A percentile compares a stretch with the other conserved stretches of the same genome.
Conservation (phyloP, 2,888 invertebrate genomes). For the Cryptocephalus moraei region DNA sequence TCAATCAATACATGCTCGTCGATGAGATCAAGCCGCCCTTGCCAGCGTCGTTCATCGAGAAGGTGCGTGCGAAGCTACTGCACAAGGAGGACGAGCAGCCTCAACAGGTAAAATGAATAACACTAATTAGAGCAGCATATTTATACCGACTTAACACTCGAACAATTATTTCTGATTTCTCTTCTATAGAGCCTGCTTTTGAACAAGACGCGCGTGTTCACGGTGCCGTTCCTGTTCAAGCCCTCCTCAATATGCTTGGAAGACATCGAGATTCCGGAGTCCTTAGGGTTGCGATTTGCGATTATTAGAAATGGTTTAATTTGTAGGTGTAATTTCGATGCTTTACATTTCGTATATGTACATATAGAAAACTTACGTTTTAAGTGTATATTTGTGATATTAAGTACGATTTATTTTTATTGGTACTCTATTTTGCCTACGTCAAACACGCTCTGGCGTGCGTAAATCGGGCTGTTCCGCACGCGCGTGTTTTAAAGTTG, state of each 20-base stretch:
- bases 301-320: conserved; percentile 49
- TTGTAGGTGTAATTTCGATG: not conserved
- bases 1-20: conserved; percentile 58
- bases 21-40: conserved; percentile 82
- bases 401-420: too few species aligned
- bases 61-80: conserved; percentile 74
- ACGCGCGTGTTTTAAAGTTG: too few species aligned
- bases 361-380: conserved; percentile 51
- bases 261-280: conserved; percentile 79
- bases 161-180: conserved; percentile 26
- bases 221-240: conserved; percentile 77
- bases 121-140: conserved; percentile 4
- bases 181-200: conserved; percentile 70
- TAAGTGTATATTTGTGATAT: too few species aligned
- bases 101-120: conserved; percentile 25
- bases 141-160: too few species aligned
- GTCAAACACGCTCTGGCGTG: too few species aligned
- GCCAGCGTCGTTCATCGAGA: conserved; percentile 70
- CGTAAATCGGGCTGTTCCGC: too few species aligned
- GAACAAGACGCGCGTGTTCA: conserved; percentile 77
- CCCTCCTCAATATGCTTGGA: conserved; percentile 80
- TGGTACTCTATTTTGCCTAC: too few species aligned
- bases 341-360: not conserved
- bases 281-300: conserved; percentile 62
- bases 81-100: conserved; percentile 35